These are phyloP conservation scores for Tretioscincus oriximinensis DNA, from an alignment of 2,113 vertebrate species.

Conservation along the genomic window DNA sequence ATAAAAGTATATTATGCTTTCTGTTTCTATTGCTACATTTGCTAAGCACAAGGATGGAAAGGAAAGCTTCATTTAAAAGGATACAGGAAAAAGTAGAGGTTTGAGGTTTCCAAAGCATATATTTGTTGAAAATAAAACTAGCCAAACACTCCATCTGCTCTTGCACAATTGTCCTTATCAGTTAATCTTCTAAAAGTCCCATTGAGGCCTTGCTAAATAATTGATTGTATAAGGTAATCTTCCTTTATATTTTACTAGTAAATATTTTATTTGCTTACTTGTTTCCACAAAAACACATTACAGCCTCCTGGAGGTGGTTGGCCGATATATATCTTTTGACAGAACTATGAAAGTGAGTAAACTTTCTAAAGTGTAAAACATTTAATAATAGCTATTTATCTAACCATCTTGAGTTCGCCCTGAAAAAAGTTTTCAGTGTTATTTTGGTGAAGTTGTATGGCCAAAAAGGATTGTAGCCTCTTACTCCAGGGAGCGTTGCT, in stretches of 20 bases:
- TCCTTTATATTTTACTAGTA: slow-evolving; percentile 43
- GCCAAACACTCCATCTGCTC: background rate
- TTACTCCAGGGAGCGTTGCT: too few relatives aligned
- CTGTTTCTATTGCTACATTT: too few relatives aligned
- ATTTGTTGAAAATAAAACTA: slow-evolving; percentile 5
- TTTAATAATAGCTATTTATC: background rate
- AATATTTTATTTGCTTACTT: slow-evolving; percentile 56
- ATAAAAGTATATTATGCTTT: too few relatives aligned
- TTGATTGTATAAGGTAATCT: slow-evolving; percentile 43
- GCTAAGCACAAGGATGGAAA: too few relatives aligned
- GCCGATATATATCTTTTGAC: slow-evolving; percentile 20
- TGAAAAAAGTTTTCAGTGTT: background rate
- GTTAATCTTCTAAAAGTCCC: slow-evolving; percentile 54
- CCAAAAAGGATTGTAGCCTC: background rate
- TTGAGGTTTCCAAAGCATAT: fast-evolving
- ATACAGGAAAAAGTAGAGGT: background rate
- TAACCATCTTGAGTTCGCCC: background rate
- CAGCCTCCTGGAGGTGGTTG: background rate
- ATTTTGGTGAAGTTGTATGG: background rate
- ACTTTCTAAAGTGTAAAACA: slow-evolving; percentile 3
- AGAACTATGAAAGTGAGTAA: background rate
- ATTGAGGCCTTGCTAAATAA: slow-evolving; percentile 45
- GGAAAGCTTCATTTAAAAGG: background rate
- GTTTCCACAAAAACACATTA: slow-evolving; percentile 13
- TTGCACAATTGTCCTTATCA: slow-evolving; percentile 35